Base-by-base conservation (phyloP, 1,140 invertebrate species). In the Rhyzopertha dominica region DNA sequence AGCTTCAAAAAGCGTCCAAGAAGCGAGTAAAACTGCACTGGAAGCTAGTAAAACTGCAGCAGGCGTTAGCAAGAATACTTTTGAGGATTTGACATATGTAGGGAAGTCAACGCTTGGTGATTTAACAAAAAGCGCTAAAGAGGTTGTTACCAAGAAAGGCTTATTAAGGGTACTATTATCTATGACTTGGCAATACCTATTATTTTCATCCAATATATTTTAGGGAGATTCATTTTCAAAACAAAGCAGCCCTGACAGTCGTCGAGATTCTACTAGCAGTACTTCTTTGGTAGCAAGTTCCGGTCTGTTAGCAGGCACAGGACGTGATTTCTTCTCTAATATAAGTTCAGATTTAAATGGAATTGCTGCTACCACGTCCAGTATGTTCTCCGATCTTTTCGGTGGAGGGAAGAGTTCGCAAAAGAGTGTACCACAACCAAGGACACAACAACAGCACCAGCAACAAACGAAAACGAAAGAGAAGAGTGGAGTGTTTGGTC, bases 351-450 rank as follows among this genome's bases (percentile, higher is more conserved):
- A 92, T 67, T 73, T 94, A 19, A 95, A 94, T 66, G 90, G 89
- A 4, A 78, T 94, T 34, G 90, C 90, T 17, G 82, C 87, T 5
- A 88, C 90, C 58, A 94, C 91, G 0, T 84, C 87, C 4, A 90
- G 81, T 58, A 90, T 94, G 81, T 90, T 95, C 58, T 91, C 86
- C 44, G 90, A 90, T 64, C 77, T 94, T 52, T 94, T 95, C 64
- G 84, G 87, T 68, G 66, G 47, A 20, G 39, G 68, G n/a, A 66
- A 80, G 81, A 76, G 57, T 20, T 38, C 43, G 62, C 53, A 48
- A 53, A 49, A 31, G 54, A 58, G 20, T 53, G 49, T 24, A 12
- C n/a, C 17, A 55, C 49, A 43, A 25, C 9, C 30, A 51, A 37
- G 12, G 25, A 37, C 36, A 8, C 51, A 53, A 24, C 57, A 50